Evolutionary conservation across 2,888 invertebrate genomes (phyloP), one percentile per base, ranked within the genome.

Genomic region (Byasa hedistus): DNA sequence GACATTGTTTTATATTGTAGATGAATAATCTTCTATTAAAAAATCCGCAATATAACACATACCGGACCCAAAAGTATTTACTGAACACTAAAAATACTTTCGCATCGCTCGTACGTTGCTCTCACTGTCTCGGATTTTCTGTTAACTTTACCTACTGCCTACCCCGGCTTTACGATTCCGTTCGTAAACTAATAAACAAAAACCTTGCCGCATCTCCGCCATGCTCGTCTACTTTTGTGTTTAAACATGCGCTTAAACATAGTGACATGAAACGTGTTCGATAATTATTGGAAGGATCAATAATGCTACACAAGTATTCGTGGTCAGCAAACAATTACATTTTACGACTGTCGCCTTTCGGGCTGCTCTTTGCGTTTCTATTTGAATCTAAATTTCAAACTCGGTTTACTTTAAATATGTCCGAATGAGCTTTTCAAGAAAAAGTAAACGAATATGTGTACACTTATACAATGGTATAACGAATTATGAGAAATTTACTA

Each of bases 271-370:
- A 91, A 91, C 91, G 89, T 91, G 91, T 86, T 85, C 91, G 88
- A 91, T 91, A 91, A 91, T 91, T 91, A 91, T 91, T 91, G 86
- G 90, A 91, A 91, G 90, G 90, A 91, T 90, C 91, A 91, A 91
- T 91, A 87, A 81, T 78, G 82, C 84, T 80, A 82, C 83, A 84
- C 87, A 89, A 87, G 84, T 87, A 90, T 91, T 88, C 86, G 90
- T 85, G 83, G 85, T 83, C 82, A 75, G 84, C 83, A 81, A 78
- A 81, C 82, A 87, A 86, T 86, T 84, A 86, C 73, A 80, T 83
- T 91, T 91, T 91, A 91, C 83, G 89, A 86, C 86, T 79, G 79
- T 78, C 80, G 80, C 76, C 76, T 74, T 78, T 76, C 75, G 79
- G 79, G 74, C 76, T 77, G 79, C 76, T 79, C 79, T 80, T 78